These are phyloP conservation scores for Sinocyclocheilus rhinocerous DNA, from an alignment of 2,113 vertebrate species.

Conservation along the genomic window DNA sequence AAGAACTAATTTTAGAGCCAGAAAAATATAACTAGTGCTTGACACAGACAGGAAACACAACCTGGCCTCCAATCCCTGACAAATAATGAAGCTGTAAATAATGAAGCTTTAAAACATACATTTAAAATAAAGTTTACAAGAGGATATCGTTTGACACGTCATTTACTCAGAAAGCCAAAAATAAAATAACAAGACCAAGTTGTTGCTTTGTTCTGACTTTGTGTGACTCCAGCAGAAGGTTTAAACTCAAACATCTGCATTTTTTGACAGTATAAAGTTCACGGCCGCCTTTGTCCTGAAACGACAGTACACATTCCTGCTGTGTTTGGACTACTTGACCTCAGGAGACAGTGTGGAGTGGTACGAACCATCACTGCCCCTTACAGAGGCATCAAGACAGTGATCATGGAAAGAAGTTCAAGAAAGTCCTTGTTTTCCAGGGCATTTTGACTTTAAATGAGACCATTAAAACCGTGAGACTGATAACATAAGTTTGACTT, in stretches of 20 bases:
- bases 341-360: conserved; percentile 43
- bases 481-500: not conserved
- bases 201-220: not conserved
- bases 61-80: not conserved
- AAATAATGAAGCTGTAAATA: conserved; percentile 26
- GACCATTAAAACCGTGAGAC: not conserved
- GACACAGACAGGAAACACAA: conserved; percentile 31
- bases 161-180: not conserved
- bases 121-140: not conserved
- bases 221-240: not conserved
- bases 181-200: not conserved
- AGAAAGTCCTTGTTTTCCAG: not conserved
- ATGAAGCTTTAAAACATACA: not conserved
- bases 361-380: conserved; percentile 38
- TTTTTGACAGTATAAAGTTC: not conserved
- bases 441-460: not conserved
- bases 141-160: not conserved
- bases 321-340: conserved; percentile 43
- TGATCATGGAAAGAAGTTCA: not conserved
- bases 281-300: not conserved
- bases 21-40: conserved; percentile 7
- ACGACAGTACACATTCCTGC: conserved; percentile 41
- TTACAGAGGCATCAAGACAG: conserved; percentile 29
- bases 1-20: not conserved
- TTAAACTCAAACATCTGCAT: not conserved